A percentile compares a stretch with the other conserved stretches of the same genome.
Conservation (phyloP, 2,113 vertebrate species). For the Paralichthys olivaceus region DNA sequence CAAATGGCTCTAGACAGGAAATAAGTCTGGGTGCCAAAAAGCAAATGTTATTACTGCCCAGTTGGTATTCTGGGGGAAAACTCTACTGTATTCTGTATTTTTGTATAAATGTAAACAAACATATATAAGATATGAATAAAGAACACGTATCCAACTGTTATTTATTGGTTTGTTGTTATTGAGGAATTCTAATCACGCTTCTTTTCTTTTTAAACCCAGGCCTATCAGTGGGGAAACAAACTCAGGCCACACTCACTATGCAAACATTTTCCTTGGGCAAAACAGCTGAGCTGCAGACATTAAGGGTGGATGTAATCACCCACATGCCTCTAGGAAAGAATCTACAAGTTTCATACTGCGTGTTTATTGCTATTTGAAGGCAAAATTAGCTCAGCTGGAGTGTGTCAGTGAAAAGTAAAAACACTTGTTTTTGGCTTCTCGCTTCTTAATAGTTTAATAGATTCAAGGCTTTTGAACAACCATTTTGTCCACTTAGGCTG, state of each 20-base stretch:
- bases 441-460: not conserved
- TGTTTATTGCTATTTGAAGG: not conserved
- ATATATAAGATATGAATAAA: constrained; percentile 85
- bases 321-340: not conserved
- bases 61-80: constrained; percentile 79
- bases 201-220: not conserved
- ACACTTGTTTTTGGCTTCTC: not conserved
- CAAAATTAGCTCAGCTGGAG: not conserved
- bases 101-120: constrained; percentile 86
- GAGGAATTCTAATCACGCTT: not conserved
- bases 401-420: not conserved
- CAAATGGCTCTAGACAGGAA: constrained; percentile 76
- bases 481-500: no score
- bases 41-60: constrained; percentile 76
- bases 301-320: not conserved
- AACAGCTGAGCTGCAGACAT: not conserved
- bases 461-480: not conserved
- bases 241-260: no score
- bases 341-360: constrained; percentile 14
- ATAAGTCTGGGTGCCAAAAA: constrained; percentile 82
- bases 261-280: not conserved
- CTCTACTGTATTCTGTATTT: constrained; percentile 86
- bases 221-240: not conserved
- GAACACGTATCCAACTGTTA: constrained; percentile 76
- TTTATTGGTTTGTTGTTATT: not conserved